phyloP scores from a whole-genome alignment of 92 coral and sea anemone genomes.

The Actinernus sp. region DNA sequence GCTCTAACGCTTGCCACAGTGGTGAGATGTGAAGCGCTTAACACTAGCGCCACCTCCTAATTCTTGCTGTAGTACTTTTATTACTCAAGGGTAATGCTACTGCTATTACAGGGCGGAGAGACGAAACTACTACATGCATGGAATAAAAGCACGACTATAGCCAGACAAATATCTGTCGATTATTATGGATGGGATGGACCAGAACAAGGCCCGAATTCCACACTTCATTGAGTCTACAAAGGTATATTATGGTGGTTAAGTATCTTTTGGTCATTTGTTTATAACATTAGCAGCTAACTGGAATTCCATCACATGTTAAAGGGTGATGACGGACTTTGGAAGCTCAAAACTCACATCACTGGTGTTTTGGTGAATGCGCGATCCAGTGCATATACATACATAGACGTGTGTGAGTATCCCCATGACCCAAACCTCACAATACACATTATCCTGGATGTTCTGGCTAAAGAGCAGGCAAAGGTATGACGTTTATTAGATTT shows the following conservation, averaged over 20 bases:
- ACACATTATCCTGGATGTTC: background rate
- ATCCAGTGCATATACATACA: slow-evolving; percentile 15
- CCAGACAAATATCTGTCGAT: slow-evolving; percentile 32
- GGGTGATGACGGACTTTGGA: slow-evolving; percentile 23
- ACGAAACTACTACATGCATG: slow-evolving; percentile 44
- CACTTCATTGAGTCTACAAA: slow-evolving; percentile 23
- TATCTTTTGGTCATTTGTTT: no score
- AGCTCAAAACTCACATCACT: slow-evolving; percentile 43
- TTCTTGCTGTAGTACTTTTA: no score
- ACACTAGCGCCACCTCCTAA: no score
- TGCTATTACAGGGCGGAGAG: slow-evolving; percentile 51
- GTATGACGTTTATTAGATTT: no score
- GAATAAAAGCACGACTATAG: slow-evolving; percentile 17
- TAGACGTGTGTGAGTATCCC: slow-evolving; percentile 52
- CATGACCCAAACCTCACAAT: slow-evolving; percentile 58
- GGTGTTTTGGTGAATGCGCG: slow-evolving; percentile 27
- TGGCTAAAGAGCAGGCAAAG: slow-evolving; percentile 16
- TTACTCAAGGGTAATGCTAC: no score
- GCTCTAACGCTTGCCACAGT: no score
- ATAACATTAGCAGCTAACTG: no score
- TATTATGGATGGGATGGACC: slow-evolving; percentile 30
- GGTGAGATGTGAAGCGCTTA: no score
- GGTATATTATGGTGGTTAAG: slow-evolving; percentile 7
- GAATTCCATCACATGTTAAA: no score
- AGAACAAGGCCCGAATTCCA: slow-evolving; percentile 20